phyloP scores from a whole-genome alignment of 2,888 invertebrate genomes.

The Platycheirus albimanus region DNA sequence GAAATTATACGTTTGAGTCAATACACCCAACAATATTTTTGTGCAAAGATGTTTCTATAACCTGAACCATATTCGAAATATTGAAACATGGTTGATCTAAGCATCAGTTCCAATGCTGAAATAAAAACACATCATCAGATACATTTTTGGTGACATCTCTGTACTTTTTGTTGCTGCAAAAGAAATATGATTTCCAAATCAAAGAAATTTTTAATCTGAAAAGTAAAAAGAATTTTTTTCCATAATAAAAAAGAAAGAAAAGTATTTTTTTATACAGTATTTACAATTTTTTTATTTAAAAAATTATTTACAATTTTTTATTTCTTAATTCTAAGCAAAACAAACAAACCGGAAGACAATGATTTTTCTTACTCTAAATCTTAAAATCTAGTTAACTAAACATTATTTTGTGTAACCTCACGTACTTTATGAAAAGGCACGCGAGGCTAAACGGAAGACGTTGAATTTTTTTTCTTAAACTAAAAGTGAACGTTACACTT shows the following conservation, averaged over 20 bases:
- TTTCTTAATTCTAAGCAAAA: slow-evolving; percentile 61
- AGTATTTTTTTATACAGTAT: slow-evolving; percentile 39
- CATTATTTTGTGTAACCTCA: slow-evolving; percentile 19
- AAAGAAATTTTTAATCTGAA: neutral
- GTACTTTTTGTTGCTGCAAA: no score
- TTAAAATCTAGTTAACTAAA: slow-evolving; percentile 25
- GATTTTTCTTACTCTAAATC: slow-evolving; percentile 41
- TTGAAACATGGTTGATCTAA: no score
- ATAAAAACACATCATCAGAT: no score
- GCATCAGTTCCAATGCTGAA: no score
- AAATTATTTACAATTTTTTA: slow-evolving; percentile 36
- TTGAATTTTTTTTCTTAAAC: slow-evolving; percentile 41
- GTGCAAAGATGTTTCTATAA: no score
- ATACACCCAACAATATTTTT: no score
- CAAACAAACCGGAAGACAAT: slow-evolving; percentile 75
- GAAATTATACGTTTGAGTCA: no score
- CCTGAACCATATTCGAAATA: no score
- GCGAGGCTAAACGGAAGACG: slow-evolving; percentile 58
- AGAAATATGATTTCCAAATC: no score
- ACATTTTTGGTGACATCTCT: no score
- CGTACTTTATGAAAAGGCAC: slow-evolving; percentile 1
- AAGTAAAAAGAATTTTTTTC: neutral
- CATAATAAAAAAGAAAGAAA: neutral
- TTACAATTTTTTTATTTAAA: slow-evolving; percentile 50
- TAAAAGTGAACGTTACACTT: slow-evolving; percentile 50